Conservation (phyloP, 2,113 vertebrate species). For the Aptenodytes forsteri region DNA sequence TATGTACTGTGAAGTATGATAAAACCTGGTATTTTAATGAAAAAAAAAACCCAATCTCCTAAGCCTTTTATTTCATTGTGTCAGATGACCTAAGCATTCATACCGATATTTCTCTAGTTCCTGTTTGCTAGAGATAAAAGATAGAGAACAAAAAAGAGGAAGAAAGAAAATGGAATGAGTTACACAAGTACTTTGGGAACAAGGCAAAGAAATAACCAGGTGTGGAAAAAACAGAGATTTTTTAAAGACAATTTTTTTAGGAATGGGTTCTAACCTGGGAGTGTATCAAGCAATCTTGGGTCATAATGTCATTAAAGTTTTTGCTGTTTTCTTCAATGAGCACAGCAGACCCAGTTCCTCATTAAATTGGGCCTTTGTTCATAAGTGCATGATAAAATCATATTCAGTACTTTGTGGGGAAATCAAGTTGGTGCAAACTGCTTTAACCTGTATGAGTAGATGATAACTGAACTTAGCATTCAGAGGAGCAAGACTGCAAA, state of each 20-base stretch:
- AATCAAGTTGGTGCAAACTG: neutral
- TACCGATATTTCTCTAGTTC: neutral
- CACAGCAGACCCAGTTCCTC: neutral
- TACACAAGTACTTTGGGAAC: neutral
- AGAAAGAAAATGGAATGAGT: neutral
- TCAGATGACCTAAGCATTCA: neutral
- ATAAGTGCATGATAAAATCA: neutral
- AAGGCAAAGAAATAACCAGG: neutral
- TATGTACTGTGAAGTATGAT: neutral
- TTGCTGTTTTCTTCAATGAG: neutral
- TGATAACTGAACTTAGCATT: neutral
- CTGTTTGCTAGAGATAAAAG: neutral
- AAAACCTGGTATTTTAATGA: neutral
- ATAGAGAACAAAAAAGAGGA: neutral
- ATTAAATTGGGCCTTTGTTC: neutral
- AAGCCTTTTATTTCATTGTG: neutral
- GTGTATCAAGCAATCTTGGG: neutral
- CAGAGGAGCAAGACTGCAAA: neutral
- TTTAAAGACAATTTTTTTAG: neutral
- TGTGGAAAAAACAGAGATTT: neutral
- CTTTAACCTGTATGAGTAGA: neutral
- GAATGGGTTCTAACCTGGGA: neutral
- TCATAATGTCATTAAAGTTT: neutral
- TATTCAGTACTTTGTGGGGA: neutral
- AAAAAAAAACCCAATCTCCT: neutral